Base-by-base conservation (phyloP, 1,140 invertebrate species). In the Drosophila nigrodunni region DNA sequence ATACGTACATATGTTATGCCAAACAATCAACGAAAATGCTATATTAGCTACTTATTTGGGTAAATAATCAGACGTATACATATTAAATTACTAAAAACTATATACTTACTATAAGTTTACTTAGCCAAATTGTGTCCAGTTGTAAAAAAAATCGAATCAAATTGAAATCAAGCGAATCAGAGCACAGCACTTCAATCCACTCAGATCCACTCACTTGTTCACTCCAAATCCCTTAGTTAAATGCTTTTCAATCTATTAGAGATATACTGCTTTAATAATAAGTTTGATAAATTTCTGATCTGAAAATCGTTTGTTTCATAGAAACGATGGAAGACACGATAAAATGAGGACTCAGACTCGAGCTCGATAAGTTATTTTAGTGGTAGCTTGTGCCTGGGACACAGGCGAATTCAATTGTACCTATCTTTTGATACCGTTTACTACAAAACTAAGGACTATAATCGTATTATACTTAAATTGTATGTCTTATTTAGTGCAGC, bases 341-440 rank as follows among this genome's bases (percentile, higher is more conserved):
- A 4, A 30, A 30, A 30, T 30, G 25, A 41, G 66, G 39, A 49
- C 35, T 61, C 30, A 30, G 25, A 30, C 13, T 47, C 15, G 11
- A 35, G 66, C 44, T 49, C 52, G 39, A 65, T 54, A 69, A 86
- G 80, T 78, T 81, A 69, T 74, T 85, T 90, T 81, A 89, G 85
- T 89, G 80, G 85, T 81, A 81, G 85, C 74, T 71, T 77, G 70
- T 77, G 80, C 58, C 67, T 46, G 64, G 68, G 44, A 30, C 67
- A 75, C 52, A 46, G 59, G 74, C 68, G 47, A 77, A 89, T 78
- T 89, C 78, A 89, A 89, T 89, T 89, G 85, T 89, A 89, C 85
- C 85, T 89, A 89, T 89, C 85, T 89, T 89, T 89, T 89, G 85
- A 89, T 89, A 90, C 85, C 78, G 85, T 90, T 89, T 90, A 89